phyloP scores from a whole-genome alignment of 2,888 invertebrate species.

The Koerneria pararmatus region DNA sequence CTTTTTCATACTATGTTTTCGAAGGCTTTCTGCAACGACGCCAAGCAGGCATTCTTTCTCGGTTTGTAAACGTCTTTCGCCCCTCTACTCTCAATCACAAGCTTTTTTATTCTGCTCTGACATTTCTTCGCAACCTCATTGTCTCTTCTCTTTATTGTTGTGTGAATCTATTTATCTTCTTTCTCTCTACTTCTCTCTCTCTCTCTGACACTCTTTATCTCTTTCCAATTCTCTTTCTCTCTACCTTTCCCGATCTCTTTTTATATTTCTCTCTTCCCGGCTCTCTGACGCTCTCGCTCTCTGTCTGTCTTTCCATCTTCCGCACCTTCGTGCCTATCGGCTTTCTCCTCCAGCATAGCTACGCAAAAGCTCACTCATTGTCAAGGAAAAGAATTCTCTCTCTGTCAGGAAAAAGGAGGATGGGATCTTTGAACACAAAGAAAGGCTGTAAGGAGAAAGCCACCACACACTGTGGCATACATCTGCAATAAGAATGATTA shows the following conservation, averaged over 20 bases:
- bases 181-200: slow-evolving; percentile 12
- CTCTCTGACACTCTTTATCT: slow-evolving; percentile 8
- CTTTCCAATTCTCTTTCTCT: slow-evolving; percentile 3
- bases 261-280: background rate
- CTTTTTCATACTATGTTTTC: background rate
- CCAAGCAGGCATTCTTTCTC: too few relatives aligned
- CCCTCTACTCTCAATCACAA: background rate
- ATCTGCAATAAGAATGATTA: too few relatives aligned
- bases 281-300: slow-evolving; percentile 4
- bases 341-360: too few relatives aligned
- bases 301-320: slow-evolving; percentile 2
- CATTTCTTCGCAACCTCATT: background rate
- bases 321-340: too few relatives aligned
- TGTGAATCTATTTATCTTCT: background rate
- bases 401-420: too few relatives aligned
- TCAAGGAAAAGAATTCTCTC: too few relatives aligned
- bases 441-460: too few relatives aligned
- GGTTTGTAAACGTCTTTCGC: background rate
- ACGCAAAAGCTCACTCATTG: too few relatives aligned
- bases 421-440: too few relatives aligned
- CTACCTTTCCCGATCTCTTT: slow-evolving; percentile 12
- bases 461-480: too few relatives aligned
- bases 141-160: background rate
- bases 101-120: background rate
- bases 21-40: too few relatives aligned